phyloP scores from a whole-genome alignment of 1,140 invertebrate species.

The Armadillidium nasatum region DNA sequence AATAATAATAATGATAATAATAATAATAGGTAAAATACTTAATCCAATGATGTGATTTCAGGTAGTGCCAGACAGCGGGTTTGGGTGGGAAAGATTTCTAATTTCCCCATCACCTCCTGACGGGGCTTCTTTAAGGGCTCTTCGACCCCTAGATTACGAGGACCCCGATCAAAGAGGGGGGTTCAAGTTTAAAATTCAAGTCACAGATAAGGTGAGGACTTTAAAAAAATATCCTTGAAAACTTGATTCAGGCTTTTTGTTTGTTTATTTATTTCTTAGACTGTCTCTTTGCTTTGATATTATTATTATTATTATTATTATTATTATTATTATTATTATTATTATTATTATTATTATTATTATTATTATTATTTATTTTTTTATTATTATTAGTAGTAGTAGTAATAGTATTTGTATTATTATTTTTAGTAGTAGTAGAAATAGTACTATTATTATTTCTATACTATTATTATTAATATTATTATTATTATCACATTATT shows the following conservation, averaged over 20 bases:
- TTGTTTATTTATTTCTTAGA: background rate
- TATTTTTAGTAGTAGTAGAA: too few relatives aligned
- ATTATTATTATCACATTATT: background rate
- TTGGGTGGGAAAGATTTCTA: slow-evolving; percentile 38
- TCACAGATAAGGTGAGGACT: slow-evolving; percentile 77
- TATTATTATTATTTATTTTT: too few relatives aligned
- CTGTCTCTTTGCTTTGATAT: background rate
- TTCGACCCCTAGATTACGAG: slow-evolving; percentile 82
- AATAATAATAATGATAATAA: too few relatives aligned
- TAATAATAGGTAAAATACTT: too few relatives aligned
- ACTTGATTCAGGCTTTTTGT: too few relatives aligned
- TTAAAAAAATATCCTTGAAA: slow-evolving; percentile 51
- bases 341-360: too few relatives aligned
- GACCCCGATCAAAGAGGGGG: slow-evolving; percentile 72
- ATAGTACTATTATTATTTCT: too few relatives aligned
- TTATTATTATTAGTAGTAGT: background rate
- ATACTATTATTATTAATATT: background rate
- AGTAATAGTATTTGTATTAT: background rate
- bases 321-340: background rate
- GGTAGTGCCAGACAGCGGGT: slow-evolving; percentile 64
- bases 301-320: background rate
- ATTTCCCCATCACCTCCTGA: slow-evolving; percentile 4
- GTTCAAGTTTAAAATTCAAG: slow-evolving; percentile 73
- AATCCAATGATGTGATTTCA: slow-evolving; percentile 47
- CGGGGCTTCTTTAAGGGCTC: slow-evolving; percentile 65